Base-by-base conservation (phyloP, 2,113 vertebrate genomes). In the Onychostruthus taczanowskii region DNA sequence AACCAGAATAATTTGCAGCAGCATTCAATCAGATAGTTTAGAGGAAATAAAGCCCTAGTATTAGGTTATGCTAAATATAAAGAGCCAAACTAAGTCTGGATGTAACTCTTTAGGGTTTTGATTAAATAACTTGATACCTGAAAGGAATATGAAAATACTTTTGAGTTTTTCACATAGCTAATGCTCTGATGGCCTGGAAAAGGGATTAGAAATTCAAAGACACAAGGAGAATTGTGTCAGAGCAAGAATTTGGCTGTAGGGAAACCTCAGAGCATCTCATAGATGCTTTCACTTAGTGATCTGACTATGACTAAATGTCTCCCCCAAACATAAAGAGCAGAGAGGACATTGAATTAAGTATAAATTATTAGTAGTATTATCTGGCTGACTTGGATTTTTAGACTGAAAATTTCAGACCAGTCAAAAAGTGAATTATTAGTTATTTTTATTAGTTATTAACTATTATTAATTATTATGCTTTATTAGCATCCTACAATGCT, bases 1-100 rank as follows among this genome's bases (percentile, higher is more conserved):
- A 97, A 97, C 94, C 83, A 91, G 89, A 95, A 96, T 97, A 95
- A 97, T 97, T 97, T 97, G 91, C 86, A 97, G 95, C 73, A 59
- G 53, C 20, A 83, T 92, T 98, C 96, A 96, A 90, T 92, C 91
- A 96, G 91, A 87, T 82, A 81, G 95, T 96, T 97, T 89, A 96
- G 93, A 98, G 85, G 84, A 94, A 95, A 77, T 90, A 97, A 97
- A 96, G 61, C 91, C 74, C 87, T 92, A 61, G 81, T 66, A 98
- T 94, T 91, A 95, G 43, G 85, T 93, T 95, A 89, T 93, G 94
- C 83, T 96, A 95, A 97, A 89, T 75, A 96, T 53, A 95, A 96
- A 96, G 91, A 84, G 41, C 69, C 78, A 96, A 90, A 96, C 83
- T 69, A 86, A 92, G 49, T 70, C 69, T 89, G 47, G 24, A n/a